Evolutionary conservation across 2,888 invertebrate genomes (phyloP).

Genomic region (Rhyacophila evoluta): DNA sequence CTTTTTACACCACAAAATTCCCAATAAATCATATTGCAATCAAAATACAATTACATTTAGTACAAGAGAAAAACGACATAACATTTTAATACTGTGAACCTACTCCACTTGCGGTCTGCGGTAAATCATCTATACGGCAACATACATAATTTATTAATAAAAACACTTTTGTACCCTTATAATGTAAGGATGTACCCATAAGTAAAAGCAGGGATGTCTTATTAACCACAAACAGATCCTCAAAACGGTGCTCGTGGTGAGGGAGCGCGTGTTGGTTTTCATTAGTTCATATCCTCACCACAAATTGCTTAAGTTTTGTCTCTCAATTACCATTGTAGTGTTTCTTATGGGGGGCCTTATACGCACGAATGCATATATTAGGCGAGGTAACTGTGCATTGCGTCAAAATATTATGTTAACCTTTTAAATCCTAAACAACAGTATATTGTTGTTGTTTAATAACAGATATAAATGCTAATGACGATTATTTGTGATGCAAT

Average conservation of each 20-base stretch:
- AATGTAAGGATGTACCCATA: not conserved
- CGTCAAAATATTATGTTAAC: too few species aligned
- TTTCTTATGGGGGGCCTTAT: not conserved
- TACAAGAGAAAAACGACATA: too few species aligned
- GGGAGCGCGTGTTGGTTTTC: slow-evolving; percentile 14
- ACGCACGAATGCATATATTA: slow-evolving; percentile 7
- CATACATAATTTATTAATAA: slow-evolving; percentile 10
- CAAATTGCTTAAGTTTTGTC: slow-evolving; percentile 22
- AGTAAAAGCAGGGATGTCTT: not conserved
- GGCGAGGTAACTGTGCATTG: not conserved
- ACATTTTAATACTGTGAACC: not conserved
- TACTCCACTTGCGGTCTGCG: not conserved
- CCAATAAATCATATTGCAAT: too few species aligned
- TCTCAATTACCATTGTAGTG: slow-evolving; percentile 24
- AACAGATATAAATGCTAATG: too few species aligned
- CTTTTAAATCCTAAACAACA: too few species aligned
- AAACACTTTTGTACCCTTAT: slow-evolving; percentile 7
- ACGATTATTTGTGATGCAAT: too few species aligned
- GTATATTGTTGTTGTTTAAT: too few species aligned
- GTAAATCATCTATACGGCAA: not conserved
- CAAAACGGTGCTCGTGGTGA: not conserved
- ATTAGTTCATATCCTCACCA: slow-evolving; percentile 7
- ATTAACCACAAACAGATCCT: not conserved
- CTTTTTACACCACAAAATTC: too few species aligned
- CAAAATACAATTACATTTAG: too few species aligned